These are phyloP conservation scores for Caenorhabditis brenneri DNA, from an alignment of 1,140 invertebrate species.

Conservation along the genomic window DNA sequence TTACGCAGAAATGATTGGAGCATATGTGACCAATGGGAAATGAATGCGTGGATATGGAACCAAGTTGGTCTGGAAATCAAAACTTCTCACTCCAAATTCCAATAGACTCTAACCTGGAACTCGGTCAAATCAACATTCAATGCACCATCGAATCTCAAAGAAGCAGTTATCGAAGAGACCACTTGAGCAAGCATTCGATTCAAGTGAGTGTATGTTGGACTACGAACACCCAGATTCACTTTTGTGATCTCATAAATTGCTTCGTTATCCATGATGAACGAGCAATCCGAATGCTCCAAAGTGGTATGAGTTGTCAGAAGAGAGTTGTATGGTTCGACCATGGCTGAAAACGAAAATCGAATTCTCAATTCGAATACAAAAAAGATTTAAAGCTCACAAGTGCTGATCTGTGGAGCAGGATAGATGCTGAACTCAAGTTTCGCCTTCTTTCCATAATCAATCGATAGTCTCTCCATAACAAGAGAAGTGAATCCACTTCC, in stretches of 20 bases:
- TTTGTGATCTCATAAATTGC: conserved; percentile 57
- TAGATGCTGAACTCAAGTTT: conserved; percentile 88
- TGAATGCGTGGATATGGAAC: conserved; percentile 84
- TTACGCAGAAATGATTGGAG: conserved; percentile 69
- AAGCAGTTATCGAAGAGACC: conserved; percentile 85
- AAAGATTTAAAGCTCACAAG: conserved; percentile 59
- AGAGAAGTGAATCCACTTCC: conserved; percentile 86
- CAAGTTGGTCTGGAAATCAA: conserved; percentile 77
- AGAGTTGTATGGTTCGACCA: conserved; percentile 75
- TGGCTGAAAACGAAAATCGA: conserved; percentile 68
- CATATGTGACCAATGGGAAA: conserved; percentile 74
- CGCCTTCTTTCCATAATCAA: conserved; percentile 87
- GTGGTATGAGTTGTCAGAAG: conserved; percentile 82
- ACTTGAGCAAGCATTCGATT: conserved; percentile 81
- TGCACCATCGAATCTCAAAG: conserved; percentile 86
- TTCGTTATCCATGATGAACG: conserved; percentile 84
- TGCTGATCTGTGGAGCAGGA: conserved; percentile 82
- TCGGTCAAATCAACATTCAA: conserved; percentile 87
- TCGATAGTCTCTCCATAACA: conserved; percentile 85
- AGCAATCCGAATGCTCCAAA: conserved; percentile 80
- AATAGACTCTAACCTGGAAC: conserved; percentile 78
- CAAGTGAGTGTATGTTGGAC: conserved; percentile 82
- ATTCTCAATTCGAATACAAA: conserved; percentile 63
- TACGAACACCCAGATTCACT: conserved; percentile 70
- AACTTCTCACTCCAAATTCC: not conserved